Evolutionary conservation across 2,113 vertebrate species (phyloP).

Genomic region (Syngnathus typhle): DNA sequence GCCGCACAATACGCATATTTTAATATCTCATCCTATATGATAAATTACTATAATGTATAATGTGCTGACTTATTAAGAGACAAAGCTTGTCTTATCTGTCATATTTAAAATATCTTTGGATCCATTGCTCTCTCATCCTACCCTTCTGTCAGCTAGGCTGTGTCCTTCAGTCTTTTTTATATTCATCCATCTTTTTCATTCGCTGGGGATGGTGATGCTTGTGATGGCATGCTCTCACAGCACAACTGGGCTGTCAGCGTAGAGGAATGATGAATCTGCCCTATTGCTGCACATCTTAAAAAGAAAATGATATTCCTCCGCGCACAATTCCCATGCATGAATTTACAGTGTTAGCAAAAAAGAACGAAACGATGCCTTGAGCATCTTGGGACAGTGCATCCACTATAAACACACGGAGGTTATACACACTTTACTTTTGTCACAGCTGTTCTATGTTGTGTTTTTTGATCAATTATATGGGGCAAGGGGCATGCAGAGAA

Average conservation of each 20-base stretch:
- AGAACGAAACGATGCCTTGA: neutral
- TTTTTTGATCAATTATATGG: neutral
- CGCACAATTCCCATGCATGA: constrained; percentile 16
- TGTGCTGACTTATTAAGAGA: neutral
- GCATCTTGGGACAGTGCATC: constrained; percentile 4
- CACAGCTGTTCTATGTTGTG: neutral
- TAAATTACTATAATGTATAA: neutral
- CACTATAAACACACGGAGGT: neutral
- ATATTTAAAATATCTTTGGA: constrained; percentile 29
- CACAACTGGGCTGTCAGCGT: constrained; percentile 33
- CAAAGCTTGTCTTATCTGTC: neutral
- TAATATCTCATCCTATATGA: neutral
- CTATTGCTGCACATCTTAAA: constrained; percentile 34
- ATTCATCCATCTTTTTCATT: constrained; percentile 30
- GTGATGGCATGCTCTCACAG: constrained; percentile 53
- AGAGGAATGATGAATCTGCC: constrained; percentile 46
- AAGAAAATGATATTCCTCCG: constrained; percentile 21
- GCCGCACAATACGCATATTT: neutral
- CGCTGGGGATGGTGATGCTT: constrained; percentile 39
- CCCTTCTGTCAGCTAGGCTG: neutral
- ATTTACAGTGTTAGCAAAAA: constrained; percentile 5
- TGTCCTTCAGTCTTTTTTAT: constrained; percentile 1
- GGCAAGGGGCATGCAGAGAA: too few relatives aligned
- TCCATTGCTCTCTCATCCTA: neutral
- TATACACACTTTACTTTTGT: neutral